Percentiles rank a stretch among this genome's conserved stretches.
These are phyloP conservation scores for Delphinapterus leucas DNA, from an alignment of 2,113 vertebrate genomes.

Conservation along the genomic window DNA sequence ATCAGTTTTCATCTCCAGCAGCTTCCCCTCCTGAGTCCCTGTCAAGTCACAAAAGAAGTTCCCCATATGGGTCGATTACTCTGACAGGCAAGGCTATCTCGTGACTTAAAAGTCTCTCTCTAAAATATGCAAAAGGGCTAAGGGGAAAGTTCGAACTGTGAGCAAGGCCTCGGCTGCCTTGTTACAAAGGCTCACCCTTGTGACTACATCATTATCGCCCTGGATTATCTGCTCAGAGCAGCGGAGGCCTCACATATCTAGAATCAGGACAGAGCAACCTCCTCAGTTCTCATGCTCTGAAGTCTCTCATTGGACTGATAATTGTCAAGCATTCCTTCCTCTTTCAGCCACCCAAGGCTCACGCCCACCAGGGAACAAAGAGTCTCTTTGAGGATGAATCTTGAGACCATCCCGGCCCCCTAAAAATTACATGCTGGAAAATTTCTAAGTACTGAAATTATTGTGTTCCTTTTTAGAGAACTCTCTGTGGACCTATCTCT, in stretches of 20 bases:
- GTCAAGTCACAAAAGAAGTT: neutral
- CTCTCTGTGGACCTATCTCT: neutral
- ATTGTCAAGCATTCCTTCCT: conserved; percentile 59
- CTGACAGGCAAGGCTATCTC: neutral
- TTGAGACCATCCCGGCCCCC: neutral
- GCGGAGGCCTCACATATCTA: neutral
- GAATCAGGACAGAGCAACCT: conserved; percentile 22
- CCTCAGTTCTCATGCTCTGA: conserved; percentile 55
- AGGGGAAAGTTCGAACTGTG: conserved; percentile 21
- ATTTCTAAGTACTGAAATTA: conserved; percentile 52
- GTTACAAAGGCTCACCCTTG: conserved; percentile 20
- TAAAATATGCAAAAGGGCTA: conserved; percentile 44
- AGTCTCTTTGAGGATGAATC: conserved; percentile 53
- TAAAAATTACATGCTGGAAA: conserved; percentile 58
- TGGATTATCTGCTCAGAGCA: conserved; percentile 48
- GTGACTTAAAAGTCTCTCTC: conserved; percentile 30
- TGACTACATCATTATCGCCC: conserved; percentile 43
- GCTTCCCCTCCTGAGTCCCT: neutral
- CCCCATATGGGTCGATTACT: neutral
- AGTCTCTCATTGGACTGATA: conserved; percentile 15
- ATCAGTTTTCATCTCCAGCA: conserved; percentile 77
- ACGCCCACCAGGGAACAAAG: conserved; percentile 57
- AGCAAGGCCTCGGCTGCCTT: neutral
- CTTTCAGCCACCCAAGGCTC: conserved; percentile 35
- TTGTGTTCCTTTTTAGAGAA: conserved; percentile 14